These are phyloP conservation scores for Kryphioiulus occultus DNA, from an alignment of 2,888 invertebrate species.

Conservation along the genomic window DNA sequence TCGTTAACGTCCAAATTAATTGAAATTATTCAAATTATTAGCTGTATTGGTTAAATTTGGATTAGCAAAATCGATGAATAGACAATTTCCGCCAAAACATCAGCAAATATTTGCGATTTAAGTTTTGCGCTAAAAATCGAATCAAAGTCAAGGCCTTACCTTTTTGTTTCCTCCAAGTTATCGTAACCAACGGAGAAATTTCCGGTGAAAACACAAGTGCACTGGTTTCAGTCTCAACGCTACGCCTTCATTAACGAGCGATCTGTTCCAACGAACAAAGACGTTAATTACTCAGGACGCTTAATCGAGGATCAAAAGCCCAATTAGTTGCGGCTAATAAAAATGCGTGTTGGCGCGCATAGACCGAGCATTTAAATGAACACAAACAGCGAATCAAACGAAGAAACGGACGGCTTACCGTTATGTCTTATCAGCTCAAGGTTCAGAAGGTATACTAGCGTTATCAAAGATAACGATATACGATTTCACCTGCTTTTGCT, in stretches of 20 bases:
- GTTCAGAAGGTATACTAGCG: neutral
- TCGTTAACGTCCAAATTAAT: too few species aligned
- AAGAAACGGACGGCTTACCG: neutral
- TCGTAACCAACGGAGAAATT: neutral
- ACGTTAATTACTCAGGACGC: neutral
- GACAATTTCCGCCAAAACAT: too few species aligned
- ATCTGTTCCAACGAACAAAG: neutral
- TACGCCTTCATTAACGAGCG: neutral
- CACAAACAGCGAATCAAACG: neutral
- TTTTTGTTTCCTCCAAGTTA: neutral
- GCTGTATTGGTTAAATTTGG: too few species aligned
- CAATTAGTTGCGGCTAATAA: neutral
- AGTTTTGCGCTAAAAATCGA: neutral
- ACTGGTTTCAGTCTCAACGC: neutral
- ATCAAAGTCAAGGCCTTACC: neutral
- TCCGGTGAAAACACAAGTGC: neutral
- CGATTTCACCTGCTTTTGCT: neutral
- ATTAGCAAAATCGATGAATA: too few species aligned
- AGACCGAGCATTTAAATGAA: neutral
- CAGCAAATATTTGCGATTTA: neutral
- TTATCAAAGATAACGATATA: neutral
- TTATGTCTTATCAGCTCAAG: neutral
- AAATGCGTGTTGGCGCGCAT: neutral
- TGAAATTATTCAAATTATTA: too few species aligned
- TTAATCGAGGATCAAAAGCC: too few species aligned